A percentile compares a stretch with the other conserved stretches of the same genome.
Evolutionary conservation across 2,888 invertebrate genomes (phyloP).

Genomic region (Parnassius glacialis): DNA sequence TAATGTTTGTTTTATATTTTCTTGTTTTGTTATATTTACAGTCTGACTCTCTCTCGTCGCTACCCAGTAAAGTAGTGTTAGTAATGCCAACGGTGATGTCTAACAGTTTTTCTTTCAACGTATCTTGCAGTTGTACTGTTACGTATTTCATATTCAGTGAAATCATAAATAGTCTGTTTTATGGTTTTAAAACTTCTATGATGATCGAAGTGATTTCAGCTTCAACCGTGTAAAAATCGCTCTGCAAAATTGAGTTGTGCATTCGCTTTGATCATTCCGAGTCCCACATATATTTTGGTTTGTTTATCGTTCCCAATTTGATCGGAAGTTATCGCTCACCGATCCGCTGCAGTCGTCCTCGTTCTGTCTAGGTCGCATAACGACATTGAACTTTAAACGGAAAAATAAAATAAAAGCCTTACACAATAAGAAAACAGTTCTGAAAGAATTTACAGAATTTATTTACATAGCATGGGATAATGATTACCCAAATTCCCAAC

Average conservation of each 20-base stretch:
- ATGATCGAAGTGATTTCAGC: background rate
- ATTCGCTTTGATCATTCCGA: constrained; percentile 9
- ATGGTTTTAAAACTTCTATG: background rate
- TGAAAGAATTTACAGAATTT: constrained; percentile 38
- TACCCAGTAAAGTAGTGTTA: too few relatives aligned
- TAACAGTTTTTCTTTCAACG: too few relatives aligned
- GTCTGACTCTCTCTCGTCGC: too few relatives aligned
- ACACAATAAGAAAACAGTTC: constrained; percentile 39
- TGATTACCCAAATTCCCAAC: constrained; percentile 30
- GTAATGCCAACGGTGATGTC: too few relatives aligned
- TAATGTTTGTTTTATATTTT: too few relatives aligned
- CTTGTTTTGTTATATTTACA: too few relatives aligned
- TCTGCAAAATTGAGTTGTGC: constrained; percentile 11
- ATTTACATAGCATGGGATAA: constrained; percentile 33
- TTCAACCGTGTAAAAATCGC: constrained; percentile 1
- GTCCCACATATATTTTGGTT: constrained; percentile 4
- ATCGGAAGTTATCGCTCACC: constrained; percentile 21
- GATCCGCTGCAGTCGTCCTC: constrained; percentile 40
- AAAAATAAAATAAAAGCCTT: constrained; percentile 40
- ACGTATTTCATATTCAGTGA: background rate
- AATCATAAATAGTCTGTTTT: background rate
- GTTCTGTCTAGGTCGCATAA: constrained; percentile 45
- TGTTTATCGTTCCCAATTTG: constrained; percentile 30
- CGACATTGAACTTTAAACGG: constrained; percentile 63
- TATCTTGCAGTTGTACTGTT: too few relatives aligned